Base-by-base conservation (phyloP, 2,113 vertebrate genomes). In the Chelonoidis abingdonii region DNA sequence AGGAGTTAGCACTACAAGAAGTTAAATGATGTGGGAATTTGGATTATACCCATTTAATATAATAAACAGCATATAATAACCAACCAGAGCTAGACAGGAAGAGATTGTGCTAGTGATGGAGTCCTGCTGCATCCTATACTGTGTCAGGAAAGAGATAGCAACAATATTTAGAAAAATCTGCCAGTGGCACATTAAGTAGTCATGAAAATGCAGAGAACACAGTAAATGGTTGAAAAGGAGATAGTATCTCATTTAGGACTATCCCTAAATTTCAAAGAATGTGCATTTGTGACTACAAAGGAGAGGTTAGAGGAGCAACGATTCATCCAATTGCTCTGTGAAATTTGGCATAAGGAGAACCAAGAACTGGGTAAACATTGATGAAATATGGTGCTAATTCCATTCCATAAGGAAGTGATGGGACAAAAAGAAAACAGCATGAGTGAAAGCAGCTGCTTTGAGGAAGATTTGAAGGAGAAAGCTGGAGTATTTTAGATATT, bases 11-110 rank as follows among this genome's bases (percentile, higher is more conserved):
- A 90, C 78, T 65, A 86, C 29, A 69, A 90, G 49, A 89, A 88
- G 47, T 72, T 86, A 72, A 81, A 84, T 59, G n/a, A 62, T 89
- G 92, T 88, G 47, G 53, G 84, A 75, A 75, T 93, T 93, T 89
- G 59, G 52, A 89, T 85, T 29, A 52, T 57, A n/a, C 44, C 29
- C 82, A 86, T 59, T 52, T 81, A 14, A 19, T 89, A 79, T 88
- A 80, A 84, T 50, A 35, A 92, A 79, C 14, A 12, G 19, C 57
- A 80, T 80, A 84, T 84, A 76, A 80, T 86, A 85, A 86, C 83
- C 69, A 81, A 82, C 87, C 72, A 57, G 41, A 81, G 83, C 38
- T 75, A 41, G 76, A 89, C 83, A 85, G 83, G 82, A 85, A 93
- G 41, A 69, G 62, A n/a, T 65, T 86, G 78, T 27, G 80, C 72